Conservation (phyloP, 1,140 invertebrate genomes). For the fruit fly (Drosophila melanogaster) region Release_6_plus_ISO1_MT NC_004354.4:4143501-4144000, state of each 20-base stretch:
- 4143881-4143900: conserved; percentile 1
- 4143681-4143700: conserved; percentile 92
- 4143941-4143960: conserved; percentile 10
- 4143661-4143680: conserved; percentile 93
- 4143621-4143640: conserved; percentile 88
- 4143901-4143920: neutral
- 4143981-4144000: conserved; percentile 47
- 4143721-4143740: conserved; percentile 93
- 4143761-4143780: no score
- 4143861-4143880: neutral
- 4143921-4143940: neutral
- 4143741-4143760: conserved; percentile 90
- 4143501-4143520: conserved; percentile 90
- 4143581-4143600: neutral
- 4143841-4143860: no score
- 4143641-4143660: conserved; percentile 93
- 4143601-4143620: rapidly evolving
- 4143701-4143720: conserved; percentile 92
- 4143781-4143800: no score
- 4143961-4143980: conserved; percentile 35
- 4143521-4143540: conserved; percentile 88
- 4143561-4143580: neutral
- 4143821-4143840: no score
- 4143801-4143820: no score
- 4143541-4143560: conserved; percentile 77